Percentiles rank a stretch among this genome's conserved stretches.
phyloP scores from a whole-genome alignment of 2,797 vertebrate genomes.

The Peromyscus eremicus region DNA sequence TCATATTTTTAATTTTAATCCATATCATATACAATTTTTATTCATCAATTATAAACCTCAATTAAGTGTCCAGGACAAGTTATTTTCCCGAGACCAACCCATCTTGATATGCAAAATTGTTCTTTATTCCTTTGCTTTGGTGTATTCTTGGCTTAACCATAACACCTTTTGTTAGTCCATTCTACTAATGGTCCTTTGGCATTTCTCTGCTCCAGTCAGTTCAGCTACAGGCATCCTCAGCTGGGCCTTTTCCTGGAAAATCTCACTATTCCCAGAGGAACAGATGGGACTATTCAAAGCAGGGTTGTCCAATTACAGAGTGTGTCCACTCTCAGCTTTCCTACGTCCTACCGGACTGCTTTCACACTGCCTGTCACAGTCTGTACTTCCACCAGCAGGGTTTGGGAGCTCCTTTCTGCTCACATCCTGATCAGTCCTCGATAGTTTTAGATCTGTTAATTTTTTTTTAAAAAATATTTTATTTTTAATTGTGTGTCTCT shows the following conservation, averaged over 20 bases:
- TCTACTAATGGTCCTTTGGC: background rate
- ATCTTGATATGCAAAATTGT: background rate
- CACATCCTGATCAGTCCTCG: background rate
- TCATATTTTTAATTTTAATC: constrained; percentile 34
- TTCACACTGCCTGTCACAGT: background rate
- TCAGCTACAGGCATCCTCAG: background rate
- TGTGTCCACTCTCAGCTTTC: background rate
- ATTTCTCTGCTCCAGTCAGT: background rate
- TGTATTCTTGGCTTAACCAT: background rate
- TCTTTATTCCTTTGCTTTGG: background rate
- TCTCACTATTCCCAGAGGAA: background rate
- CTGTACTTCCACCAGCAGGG: background rate
- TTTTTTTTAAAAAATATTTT: background rate
- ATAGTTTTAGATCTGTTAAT: background rate
- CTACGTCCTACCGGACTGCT: background rate
- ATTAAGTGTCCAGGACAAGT: background rate
- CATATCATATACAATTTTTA: background rate
- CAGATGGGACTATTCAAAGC: background rate
- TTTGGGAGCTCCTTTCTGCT: background rate
- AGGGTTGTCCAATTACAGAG: background rate
- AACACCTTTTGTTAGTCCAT: background rate
- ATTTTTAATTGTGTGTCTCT: background rate
- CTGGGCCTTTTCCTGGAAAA: background rate
- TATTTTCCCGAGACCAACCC: background rate
- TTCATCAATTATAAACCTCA: background rate